Conservation (phyloP, 2,888 invertebrate genomes). For the Dynastes tityus region DNA sequence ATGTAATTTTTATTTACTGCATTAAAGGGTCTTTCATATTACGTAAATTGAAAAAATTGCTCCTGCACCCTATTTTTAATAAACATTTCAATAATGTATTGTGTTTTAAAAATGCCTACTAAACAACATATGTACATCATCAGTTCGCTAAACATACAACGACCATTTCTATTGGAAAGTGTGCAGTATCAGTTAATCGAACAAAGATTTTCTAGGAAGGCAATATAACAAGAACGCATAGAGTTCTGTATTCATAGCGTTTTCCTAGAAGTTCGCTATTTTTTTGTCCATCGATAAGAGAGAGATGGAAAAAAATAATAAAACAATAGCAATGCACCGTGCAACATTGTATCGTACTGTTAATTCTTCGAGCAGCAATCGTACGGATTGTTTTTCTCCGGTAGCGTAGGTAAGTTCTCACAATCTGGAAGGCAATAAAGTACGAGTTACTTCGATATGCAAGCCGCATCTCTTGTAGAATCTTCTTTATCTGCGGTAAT, state of each 20-base stretch:
- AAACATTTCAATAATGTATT: too few relatives aligned
- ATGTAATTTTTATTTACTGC: too few relatives aligned
- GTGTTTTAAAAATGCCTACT: too few relatives aligned
- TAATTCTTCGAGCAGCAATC: constrained; percentile 54
- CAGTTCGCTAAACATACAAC: not conserved
- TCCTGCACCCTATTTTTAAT: too few relatives aligned
- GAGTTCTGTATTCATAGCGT: constrained; percentile 44
- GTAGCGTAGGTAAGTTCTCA: constrained; percentile 65
- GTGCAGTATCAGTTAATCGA: not conserved
- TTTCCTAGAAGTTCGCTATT: constrained; percentile 36
- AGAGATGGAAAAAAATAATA: constrained; percentile 48
- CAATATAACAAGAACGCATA: constrained; percentile 24
- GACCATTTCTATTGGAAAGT: not conserved
- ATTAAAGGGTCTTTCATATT: too few relatives aligned
- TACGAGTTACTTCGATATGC: constrained; percentile 67
- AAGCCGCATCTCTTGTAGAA: constrained; percentile 67
- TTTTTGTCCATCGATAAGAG: constrained; percentile 17
- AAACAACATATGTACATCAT: not conserved
- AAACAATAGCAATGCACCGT: constrained; percentile 53
- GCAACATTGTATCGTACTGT: constrained; percentile 52
- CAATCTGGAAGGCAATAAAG: constrained; percentile 67
- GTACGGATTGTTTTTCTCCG: constrained; percentile 59
- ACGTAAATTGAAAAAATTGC: too few relatives aligned
- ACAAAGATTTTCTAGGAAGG: constrained; percentile 35
- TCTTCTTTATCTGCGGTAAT: constrained; percentile 68